Evolutionary conservation across 2,797 vertebrate genomes (phyloP).

Genomic region (Myotis daubentonii): DNA sequence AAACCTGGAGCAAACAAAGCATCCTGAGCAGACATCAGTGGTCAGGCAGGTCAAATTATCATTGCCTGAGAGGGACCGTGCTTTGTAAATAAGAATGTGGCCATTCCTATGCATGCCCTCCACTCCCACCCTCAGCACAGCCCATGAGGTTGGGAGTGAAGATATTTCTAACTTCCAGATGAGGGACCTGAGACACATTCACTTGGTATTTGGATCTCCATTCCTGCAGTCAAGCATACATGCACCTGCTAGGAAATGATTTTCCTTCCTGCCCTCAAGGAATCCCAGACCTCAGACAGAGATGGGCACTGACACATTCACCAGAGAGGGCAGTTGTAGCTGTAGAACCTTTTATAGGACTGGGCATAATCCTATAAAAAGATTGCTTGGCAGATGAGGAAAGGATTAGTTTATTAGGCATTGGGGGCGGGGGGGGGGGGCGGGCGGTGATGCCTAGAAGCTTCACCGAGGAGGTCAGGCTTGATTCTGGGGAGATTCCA

Average conservation of each 20-base stretch:
- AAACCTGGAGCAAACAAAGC: background rate
- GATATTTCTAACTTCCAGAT: background rate
- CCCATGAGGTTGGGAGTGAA: background rate
- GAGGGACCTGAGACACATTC: background rate
- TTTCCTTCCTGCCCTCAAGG: background rate
- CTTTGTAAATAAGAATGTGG: background rate
- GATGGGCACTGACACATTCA: background rate
- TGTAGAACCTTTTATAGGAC: background rate
- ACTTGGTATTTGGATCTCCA: background rate
- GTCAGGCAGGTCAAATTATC: background rate
- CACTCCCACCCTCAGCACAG: background rate
- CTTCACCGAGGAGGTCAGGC: background rate
- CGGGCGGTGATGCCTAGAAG: background rate
- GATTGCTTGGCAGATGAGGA: background rate
- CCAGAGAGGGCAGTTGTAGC: background rate
- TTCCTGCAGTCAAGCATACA: background rate
- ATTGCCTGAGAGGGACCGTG: fast-evolving
- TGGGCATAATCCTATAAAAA: background rate
- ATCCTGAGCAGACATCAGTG: background rate
- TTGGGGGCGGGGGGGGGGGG: too few relatives aligned
- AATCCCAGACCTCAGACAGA: background rate
- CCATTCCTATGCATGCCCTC: background rate
- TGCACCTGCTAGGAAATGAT: background rate
- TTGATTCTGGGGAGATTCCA: background rate
- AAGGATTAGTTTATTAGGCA: background rate